Evolutionary conservation across 2,888 invertebrate species (phyloP), one percentile per base, ranked within the genome.

Genomic region (Strigamia crassipes): DNA sequence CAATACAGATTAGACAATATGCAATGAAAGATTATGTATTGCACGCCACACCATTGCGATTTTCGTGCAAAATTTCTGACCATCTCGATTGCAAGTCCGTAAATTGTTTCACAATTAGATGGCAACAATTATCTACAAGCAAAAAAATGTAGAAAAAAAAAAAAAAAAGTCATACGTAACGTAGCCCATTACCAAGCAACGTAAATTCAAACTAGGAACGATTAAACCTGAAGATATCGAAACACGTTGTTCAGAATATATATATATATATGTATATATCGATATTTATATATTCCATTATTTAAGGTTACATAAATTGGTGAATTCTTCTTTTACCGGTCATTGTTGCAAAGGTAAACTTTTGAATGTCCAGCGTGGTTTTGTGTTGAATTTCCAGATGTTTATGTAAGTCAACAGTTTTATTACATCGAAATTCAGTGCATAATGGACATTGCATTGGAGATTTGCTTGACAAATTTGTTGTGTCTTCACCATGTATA

Each of bases 301-400:
- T 46, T 46, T 15, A 15, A 15, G 46, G 4, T 56, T 56, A 56
- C 56, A 56, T 9, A 56, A 56, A 5, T 56, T 18, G 56, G 2
- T 18, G 18, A 27, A 27, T 27, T 27, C 18, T 56, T 56, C 18
- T 18, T 1, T 56, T 56, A 56, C 56, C 56, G 56, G 56, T 56
- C 56, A 56, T 56, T 18, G 56, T 56, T 18, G 56, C 56, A 18
- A 56, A 56, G 4, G 56, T 56, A 56, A 56, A 56, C 56, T 56
- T 56, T 56, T 56, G 56, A 56, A 56, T 56, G 56, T 56, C 56
- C 56, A 56, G 18, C 56, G 56, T 56, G 56, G 56, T 56, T 56
- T 56, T 18, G 18, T 56, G 56, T 56, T 56, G 56, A 9, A 56
- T 18, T 56, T 56, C 56, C 56, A 56, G 18, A 21, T 56, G 56